phyloP scores from a whole-genome alignment of 2,888 invertebrate species.

The Leptopilina drosophilae region DNA sequence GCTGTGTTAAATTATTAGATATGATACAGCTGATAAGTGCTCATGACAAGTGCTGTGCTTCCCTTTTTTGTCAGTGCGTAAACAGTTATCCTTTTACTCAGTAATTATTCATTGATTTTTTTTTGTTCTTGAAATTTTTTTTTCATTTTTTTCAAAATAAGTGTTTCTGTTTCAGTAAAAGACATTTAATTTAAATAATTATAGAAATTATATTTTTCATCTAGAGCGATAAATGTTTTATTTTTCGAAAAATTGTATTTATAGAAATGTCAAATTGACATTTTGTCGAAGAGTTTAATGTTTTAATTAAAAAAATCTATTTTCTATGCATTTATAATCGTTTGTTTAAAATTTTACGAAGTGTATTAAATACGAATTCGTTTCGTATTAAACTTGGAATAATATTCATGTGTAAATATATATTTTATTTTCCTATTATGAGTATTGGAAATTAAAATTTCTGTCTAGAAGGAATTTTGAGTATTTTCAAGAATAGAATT shows the following conservation, averaged over 20 bases:
- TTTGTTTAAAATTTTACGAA: too few relatives aligned
- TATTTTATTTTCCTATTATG: too few relatives aligned
- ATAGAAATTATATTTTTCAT: not conserved
- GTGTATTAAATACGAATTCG: not conserved
- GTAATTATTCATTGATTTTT: not conserved
- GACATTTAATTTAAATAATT: not conserved
- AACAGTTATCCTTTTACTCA: conserved; percentile 4
- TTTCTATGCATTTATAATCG: too few relatives aligned
- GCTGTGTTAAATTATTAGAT: conserved; percentile 57
- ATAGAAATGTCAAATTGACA: too few relatives aligned
- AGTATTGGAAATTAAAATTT: too few relatives aligned
- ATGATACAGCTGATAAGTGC: conserved; percentile 59
- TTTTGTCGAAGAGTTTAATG: not conserved
- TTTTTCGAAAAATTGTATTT: not conserved
- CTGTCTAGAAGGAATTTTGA: too few relatives aligned
- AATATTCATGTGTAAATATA: too few relatives aligned
- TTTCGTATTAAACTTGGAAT: too few relatives aligned
- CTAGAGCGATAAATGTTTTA: not conserved
- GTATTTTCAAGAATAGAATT: too few relatives aligned
- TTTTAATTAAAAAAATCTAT: too few relatives aligned
- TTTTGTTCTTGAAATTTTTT: not conserved
- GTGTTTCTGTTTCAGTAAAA: not conserved
- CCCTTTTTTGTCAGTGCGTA: not conserved
- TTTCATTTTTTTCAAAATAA: not conserved
- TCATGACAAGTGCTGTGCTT: conserved; percentile 47